phyloP scores from a whole-genome alignment of 2,888 invertebrate genomes.

The Orgyia antiqua region DNA sequence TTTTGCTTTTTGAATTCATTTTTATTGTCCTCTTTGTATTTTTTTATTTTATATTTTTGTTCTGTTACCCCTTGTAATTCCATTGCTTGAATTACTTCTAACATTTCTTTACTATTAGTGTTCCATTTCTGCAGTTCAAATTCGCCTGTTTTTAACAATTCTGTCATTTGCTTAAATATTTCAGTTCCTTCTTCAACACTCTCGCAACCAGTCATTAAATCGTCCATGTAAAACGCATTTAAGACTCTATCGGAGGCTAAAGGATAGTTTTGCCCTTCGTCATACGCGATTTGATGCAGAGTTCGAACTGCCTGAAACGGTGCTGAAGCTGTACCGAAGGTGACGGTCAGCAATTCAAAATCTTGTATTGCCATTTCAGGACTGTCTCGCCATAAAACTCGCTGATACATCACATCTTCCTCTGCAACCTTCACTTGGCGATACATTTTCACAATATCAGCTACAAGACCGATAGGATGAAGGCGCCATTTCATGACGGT shows the following conservation, averaged over 20 bases:
- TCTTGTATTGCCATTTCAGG: not conserved
- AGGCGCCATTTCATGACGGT: not conserved
- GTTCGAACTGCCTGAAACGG: slow-evolving; percentile 28
- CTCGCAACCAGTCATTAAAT: slow-evolving; percentile 8
- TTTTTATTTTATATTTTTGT: not conserved
- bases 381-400: too few species aligned
- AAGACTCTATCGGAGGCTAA: slow-evolving; percentile 15
- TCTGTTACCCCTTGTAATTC: slow-evolving; percentile 19
- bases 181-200: slow-evolving; percentile 4
- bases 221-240: slow-evolving; percentile 9
- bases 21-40: too few species aligned
- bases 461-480: not conserved
- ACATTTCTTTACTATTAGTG: not conserved
- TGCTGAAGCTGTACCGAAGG: slow-evolving; percentile 28
- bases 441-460: not conserved
- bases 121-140: slow-evolving; percentile 12
- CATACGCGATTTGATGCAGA: slow-evolving; percentile 25
- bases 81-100: slow-evolving; percentile 1
- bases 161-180: slow-evolving; percentile 3
- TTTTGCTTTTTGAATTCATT: too few species aligned
- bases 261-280: slow-evolving; percentile 21
- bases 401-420: not conserved
- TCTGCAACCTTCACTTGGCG: not conserved
- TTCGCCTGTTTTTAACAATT: slow-evolving; percentile 8
- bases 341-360: slow-evolving; percentile 10